Conservation (phyloP, 2,113 vertebrate species). For the Hypomesus transpacificus region DNA sequence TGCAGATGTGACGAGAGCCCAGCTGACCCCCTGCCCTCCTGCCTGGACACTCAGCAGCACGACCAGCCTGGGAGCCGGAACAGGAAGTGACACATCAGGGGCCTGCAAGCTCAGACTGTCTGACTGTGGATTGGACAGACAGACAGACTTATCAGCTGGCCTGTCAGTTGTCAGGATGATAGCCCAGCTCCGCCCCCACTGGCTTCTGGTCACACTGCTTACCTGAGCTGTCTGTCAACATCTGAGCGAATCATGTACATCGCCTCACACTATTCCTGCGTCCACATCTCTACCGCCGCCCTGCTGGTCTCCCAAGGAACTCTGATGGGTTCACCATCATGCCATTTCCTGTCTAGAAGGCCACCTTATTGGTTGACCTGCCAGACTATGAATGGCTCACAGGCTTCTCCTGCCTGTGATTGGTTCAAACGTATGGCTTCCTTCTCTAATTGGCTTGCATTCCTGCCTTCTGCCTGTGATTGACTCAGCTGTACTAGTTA, state of each 20-base stretch:
- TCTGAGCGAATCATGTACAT: slow-evolving; percentile 4
- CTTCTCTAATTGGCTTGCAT: neutral
- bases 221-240: slow-evolving; percentile 43
- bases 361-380: slow-evolving; percentile 44
- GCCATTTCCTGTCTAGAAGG: slow-evolving; percentile 26
- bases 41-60: no score
- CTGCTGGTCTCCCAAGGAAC: slow-evolving; percentile 15
- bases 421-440: neutral
- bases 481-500: neutral
- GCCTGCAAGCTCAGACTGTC: neutral
- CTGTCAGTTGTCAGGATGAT: slow-evolving; percentile 13
- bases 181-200: slow-evolving; percentile 15
- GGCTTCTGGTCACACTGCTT: slow-evolving; percentile 34
- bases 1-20: no score
- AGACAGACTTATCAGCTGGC: neutral
- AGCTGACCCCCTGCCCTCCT: no score
- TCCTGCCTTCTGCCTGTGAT: neutral
- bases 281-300: slow-evolving; percentile 35
- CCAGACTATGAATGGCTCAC: slow-evolving; percentile 26
- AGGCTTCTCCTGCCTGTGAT: neutral
- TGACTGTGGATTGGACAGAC: slow-evolving; percentile 19
- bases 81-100: no score
- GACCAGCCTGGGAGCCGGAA: no score
- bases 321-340: slow-evolving; percentile 13
- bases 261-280: neutral